Evolutionary conservation across 2,888 invertebrate species (phyloP), one percentile per base, ranked within the genome.

Genomic region (Pollenia angustigena): DNA sequence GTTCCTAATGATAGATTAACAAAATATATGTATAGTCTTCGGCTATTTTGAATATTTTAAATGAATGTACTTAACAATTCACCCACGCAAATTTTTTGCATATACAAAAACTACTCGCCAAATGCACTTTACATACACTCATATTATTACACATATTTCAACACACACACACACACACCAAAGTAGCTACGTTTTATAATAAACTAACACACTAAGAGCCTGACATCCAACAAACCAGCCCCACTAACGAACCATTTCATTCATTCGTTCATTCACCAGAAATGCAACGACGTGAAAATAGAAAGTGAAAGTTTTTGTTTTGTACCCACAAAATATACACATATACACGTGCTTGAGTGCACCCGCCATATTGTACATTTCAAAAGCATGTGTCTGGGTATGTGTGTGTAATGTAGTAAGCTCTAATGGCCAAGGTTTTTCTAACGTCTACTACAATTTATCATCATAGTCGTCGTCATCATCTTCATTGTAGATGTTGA

Each of bases 371-470:
- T 1, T 32, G 23, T 56, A 60, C 32, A 62, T 32, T 64, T 44
- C 32, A 32, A 32, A 32, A 32, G 4, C 4, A 6, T 32, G 32
- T 32, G 6, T 32, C 0, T 48, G 18, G 16, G 12, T n/a, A 56
- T 56, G 14, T 64, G 14, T 56, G 60, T 52, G 52, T 62, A 32
- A 32, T 32, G 42, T 62, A 48, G 32, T 32, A 68, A 66, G 44
- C 50, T 83, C 44, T 58, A 79, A 48, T 80, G 68, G 79, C 79
- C 84, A 85, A 85, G 84, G 84, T 68, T 80, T 71, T 85, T 85
- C 84, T 80, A 85, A 75, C 79, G 74, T 75, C 79, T 85, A 80
- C 74, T 85, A 80, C 74, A 54, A 7, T 68, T 68, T 60, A 60
- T 50, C 48, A 40, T 75, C 44, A 44, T 64, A 18, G 42, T n/a